Evolutionary conservation across 2,797 vertebrate genomes (phyloP), one percentile per base, ranked within the genome.

Genomic region (Bradypodion ventrale): DNA sequence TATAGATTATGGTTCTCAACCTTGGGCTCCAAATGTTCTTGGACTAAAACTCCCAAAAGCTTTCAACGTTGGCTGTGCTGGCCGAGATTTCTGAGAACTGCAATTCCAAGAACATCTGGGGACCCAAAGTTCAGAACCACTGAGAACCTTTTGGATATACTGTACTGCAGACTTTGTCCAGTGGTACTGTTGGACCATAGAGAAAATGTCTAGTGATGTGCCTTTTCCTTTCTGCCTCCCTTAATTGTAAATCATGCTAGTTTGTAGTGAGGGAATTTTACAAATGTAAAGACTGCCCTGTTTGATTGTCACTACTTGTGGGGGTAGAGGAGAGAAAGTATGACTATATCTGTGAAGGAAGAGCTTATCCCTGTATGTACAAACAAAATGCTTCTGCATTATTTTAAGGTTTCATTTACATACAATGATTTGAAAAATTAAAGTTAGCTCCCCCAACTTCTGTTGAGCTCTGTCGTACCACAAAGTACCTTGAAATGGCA

Each of bases 401-500:
- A 52, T n/a, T 29, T 87, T 76, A 13, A 80, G n/a, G 44, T 66
- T 66, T 80, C 1, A 0, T 70, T 82, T 92, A 37, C 56, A 75
- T 42, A 15, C 80, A 69, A 80, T 52, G 63, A 44, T 87, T 90
- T 88, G 85, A 69, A 85, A 85, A 82, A 37, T 37, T 62, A 35
- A 27, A 83, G 66, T 88, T 83, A 60, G 77, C 82, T 68, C 52
- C 85, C 29, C 46, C 84, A 89, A 82, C 62, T 88, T 88, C 89
- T 1, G 0, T 87, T 90, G 78, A 77, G 87, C 86, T 90, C 90
- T 68, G 21, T 90, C 77, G 1, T 73, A 42, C 93, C 89, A 90
- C 82, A 81, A 91, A 90, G 89, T 85, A 81, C 62, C 75, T 44
- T 63, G 77, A 91, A 92, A 92, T 89, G 87, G 80, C 76, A 59